phyloP scores from a whole-genome alignment of 2,888 invertebrate genomes.

The Bembecia ichneumoniformis region DNA sequence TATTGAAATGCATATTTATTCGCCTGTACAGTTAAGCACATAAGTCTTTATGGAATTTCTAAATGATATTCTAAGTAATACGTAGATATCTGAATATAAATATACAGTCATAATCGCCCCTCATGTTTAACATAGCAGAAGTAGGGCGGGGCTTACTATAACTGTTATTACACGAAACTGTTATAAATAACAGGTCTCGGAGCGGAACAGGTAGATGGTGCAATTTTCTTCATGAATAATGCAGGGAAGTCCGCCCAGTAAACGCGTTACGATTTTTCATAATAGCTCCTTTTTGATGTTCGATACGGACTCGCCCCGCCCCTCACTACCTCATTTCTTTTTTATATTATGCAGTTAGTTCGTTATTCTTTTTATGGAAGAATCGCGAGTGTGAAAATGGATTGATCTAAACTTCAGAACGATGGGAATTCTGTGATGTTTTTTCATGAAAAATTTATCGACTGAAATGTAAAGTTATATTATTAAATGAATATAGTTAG shows the following conservation, averaged over 20 bases:
- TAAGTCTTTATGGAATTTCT: no score
- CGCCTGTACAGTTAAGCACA: no score
- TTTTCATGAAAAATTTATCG: no score
- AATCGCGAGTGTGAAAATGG: background rate
- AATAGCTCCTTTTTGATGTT: slow-evolving; percentile 62
- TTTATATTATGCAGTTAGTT: slow-evolving; percentile 44
- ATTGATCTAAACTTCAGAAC: background rate
- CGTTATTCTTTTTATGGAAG: slow-evolving; percentile 26
- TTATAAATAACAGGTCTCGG: slow-evolving; percentile 49
- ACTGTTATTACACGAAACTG: slow-evolving; percentile 37
- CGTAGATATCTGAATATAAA: no score
- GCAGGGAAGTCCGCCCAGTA: slow-evolving; percentile 58
- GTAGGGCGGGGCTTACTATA: slow-evolving; percentile 44
- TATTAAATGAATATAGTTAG: no score
- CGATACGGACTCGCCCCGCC: slow-evolving; percentile 14
- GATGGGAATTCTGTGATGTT: no score
- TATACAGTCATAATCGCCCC: background rate
- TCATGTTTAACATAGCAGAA: background rate
- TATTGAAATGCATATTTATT: no score
- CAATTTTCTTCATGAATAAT: slow-evolving; percentile 66
- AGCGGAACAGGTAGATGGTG: slow-evolving; percentile 41
- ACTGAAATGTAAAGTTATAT: no score
- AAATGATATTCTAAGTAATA: no score
- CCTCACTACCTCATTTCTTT: slow-evolving; percentile 22
- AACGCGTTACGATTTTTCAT: slow-evolving; percentile 71